Conservation (phyloP, 2,113 vertebrate genomes). For the Vicugna pacos region DNA sequence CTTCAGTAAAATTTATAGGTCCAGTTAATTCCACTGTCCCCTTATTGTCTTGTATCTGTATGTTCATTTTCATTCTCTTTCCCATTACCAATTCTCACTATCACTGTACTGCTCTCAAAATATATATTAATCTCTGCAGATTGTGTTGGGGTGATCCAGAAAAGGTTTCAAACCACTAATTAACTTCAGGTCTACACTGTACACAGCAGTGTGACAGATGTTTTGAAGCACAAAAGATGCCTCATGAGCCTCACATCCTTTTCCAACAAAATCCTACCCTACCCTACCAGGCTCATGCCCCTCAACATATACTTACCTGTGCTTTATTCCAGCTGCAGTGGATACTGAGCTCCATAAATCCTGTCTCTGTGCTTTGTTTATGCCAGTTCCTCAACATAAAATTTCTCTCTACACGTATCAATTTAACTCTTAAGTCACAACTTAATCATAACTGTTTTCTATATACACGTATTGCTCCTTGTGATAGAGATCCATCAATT, state of each 20-base stretch:
- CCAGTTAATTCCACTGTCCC: neutral
- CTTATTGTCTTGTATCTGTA: neutral
- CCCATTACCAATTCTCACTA: neutral
- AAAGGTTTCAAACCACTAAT: neutral
- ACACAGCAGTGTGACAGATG: neutral
- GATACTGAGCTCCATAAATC: neutral
- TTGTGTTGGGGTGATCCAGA: neutral
- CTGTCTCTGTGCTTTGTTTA: neutral
- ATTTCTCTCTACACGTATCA: neutral
- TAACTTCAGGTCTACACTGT: neutral
- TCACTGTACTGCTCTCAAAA: neutral
- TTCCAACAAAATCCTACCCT: neutral
- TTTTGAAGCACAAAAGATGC: neutral
- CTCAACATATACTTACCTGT: rapidly evolving
- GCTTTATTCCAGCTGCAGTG: neutral
- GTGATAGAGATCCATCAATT: neutral
- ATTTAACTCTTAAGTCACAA: neutral
- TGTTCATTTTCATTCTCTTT: neutral
- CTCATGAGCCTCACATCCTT: neutral
- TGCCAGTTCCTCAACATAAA: neutral
- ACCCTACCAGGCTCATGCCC: rapidly evolving
- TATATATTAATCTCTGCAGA: neutral
- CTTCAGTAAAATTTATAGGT: neutral
- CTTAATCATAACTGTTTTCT: neutral
- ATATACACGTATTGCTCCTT: neutral